These are phyloP conservation scores for Parauchenoglanis punctatus DNA, from an alignment of 2,797 vertebrate species.

Conservation along the genomic window DNA sequence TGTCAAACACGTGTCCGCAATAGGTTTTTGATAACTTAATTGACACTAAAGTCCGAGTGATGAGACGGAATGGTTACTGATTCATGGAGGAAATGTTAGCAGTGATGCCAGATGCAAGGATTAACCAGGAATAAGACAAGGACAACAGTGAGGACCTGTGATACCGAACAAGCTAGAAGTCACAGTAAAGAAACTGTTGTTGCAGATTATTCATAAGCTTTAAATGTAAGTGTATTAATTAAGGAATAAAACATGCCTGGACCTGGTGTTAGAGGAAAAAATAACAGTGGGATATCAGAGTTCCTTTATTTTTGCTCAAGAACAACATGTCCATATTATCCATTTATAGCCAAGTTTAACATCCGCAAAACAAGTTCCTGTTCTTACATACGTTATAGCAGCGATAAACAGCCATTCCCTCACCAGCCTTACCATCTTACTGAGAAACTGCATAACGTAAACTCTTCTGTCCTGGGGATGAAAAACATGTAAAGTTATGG, in stretches of 20 bases:
- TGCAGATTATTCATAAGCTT: not conserved
- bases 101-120: not conserved
- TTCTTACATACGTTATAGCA: not conserved
- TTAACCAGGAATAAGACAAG: not conserved
- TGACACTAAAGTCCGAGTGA: slow-evolving; percentile 11
- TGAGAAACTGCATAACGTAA: not conserved
- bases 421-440: no score
- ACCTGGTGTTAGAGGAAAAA: not conserved
- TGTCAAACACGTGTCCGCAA: slow-evolving; percentile 14
- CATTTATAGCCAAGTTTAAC: not conserved
- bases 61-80: not conserved
- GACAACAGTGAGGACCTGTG: not conserved
- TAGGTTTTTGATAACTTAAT: slow-evolving; percentile 7
- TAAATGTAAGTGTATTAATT: not conserved
- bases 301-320: not conserved
- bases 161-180: not conserved
- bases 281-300: not conserved
- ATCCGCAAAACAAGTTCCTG: not conserved
- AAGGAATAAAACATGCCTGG: not conserved
- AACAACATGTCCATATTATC: no score
- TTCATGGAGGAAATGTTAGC: not conserved
- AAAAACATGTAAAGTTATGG: not conserved
- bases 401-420: not conserved
- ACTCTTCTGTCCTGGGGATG: not conserved
- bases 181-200: not conserved